A percentile compares a stretch with the other conserved stretches of the same genome.
phyloP scores from a whole-genome alignment of 2,797 vertebrate genomes.

The Numenius phaeopus region DNA sequence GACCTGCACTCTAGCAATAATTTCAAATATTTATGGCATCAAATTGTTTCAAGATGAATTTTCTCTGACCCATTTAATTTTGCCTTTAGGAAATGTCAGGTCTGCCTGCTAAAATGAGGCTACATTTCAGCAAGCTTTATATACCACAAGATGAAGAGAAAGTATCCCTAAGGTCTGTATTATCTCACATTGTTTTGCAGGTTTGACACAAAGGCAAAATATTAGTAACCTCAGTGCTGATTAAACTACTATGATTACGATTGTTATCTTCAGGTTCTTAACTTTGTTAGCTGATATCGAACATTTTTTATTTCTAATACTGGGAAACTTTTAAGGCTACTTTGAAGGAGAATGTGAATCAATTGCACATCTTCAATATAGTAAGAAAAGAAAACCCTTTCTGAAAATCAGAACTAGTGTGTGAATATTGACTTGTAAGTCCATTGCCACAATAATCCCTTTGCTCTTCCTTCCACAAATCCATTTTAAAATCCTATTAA shows the following conservation, averaged over 20 bases:
- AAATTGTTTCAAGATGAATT: background rate
- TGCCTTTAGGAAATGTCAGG: background rate
- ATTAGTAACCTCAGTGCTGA: background rate
- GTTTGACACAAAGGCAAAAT: background rate
- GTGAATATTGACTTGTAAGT: background rate
- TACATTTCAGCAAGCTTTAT: background rate
- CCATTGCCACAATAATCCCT: background rate
- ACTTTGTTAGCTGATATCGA: background rate
- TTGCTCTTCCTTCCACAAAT: background rate
- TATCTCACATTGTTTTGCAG: background rate
- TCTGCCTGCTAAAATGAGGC: background rate
- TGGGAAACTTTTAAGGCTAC: background rate
- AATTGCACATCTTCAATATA: background rate
- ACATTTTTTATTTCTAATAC: background rate
- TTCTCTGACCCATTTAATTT: conserved; percentile 4
- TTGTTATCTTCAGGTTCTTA: background rate
- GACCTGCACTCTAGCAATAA: background rate
- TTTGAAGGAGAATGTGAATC: background rate
- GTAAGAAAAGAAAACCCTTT: background rate
- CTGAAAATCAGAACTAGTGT: background rate
- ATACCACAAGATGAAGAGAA: background rate
- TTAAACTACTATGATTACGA: background rate
- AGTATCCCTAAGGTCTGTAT: background rate
- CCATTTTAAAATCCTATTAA: background rate
- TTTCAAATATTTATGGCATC: background rate